These are phyloP conservation scores for Eupeodes latifasciatus DNA, from an alignment of 2,888 invertebrate genomes.

Conservation along the genomic window DNA sequence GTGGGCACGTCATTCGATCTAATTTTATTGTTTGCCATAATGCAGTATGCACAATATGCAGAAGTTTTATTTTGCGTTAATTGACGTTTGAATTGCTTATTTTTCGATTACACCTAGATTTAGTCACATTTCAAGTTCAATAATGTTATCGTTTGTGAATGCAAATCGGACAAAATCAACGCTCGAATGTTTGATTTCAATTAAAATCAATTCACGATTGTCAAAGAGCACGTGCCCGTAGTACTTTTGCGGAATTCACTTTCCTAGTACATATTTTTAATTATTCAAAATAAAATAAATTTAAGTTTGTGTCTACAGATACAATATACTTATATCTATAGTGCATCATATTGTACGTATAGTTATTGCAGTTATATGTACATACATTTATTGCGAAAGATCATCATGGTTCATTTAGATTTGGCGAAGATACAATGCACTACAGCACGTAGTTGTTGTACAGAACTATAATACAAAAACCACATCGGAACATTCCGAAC, in stretches of 20 bases:
- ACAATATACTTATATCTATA: not conserved
- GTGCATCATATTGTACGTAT: not conserved
- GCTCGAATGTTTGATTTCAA: constrained; percentile 45
- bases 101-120: constrained; percentile 43
- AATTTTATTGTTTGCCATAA: not conserved
- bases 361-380: not conserved
- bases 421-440: constrained; percentile 9
- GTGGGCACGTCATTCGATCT: constrained; percentile 55
- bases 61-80: constrained; percentile 13
- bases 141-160: constrained; percentile 57
- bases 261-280: not conserved
- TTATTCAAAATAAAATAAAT: constrained; percentile 38
- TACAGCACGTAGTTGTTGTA: not conserved
- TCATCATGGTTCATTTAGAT: constrained; percentile 18
- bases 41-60: not conserved
- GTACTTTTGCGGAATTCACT: constrained; percentile 30
- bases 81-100: constrained; percentile 46
- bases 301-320: not conserved
- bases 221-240: constrained; percentile 48
- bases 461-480: not conserved
- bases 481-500: not conserved
- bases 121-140: constrained; percentile 64
- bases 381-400: constrained; percentile 1
- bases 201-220: constrained; percentile 60
- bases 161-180: constrained; percentile 54